A percentile compares a stretch with the other conserved stretches of the same genome.
Evolutionary conservation across 2,113 vertebrate species (phyloP).

Genomic region (Nothocercus julius): DNA sequence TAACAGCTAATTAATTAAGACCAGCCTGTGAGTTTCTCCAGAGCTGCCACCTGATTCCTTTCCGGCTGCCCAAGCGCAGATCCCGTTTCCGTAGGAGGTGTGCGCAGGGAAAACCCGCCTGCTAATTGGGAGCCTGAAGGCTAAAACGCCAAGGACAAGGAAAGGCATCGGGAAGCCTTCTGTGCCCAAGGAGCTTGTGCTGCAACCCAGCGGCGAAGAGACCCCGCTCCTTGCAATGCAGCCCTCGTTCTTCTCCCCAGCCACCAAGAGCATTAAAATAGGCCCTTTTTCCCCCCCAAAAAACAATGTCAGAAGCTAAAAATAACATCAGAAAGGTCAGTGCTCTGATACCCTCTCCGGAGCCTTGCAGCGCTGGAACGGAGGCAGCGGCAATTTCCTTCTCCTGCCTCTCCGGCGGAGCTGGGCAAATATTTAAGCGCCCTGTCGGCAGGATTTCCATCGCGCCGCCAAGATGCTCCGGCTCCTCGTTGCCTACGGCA

Average conservation of each 20-base stretch:
- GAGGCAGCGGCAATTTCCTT: constrained; percentile 59
- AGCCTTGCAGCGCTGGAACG: not conserved
- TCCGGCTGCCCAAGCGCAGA: not conserved
- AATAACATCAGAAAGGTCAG: not conserved
- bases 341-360: not conserved
- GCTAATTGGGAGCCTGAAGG: not conserved
- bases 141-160: not conserved
- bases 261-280: not conserved
- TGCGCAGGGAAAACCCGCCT: not conserved
- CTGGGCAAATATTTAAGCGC: constrained; percentile 67
- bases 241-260: accelerated
- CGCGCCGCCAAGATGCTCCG: constrained; percentile 16
- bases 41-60: not conserved
- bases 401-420: constrained; percentile 50
- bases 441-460: constrained; percentile 60
- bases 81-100: not conserved
- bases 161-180: not conserved
- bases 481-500: not conserved
- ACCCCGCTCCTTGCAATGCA: not conserved
- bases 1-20: not conserved
- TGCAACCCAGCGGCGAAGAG: not conserved
- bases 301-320: constrained; percentile 7
- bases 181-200: not conserved
- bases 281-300: accelerated
- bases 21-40: not conserved